Conservation (phyloP, 2,888 invertebrate genomes). For the Sacculina carcini region DNA sequence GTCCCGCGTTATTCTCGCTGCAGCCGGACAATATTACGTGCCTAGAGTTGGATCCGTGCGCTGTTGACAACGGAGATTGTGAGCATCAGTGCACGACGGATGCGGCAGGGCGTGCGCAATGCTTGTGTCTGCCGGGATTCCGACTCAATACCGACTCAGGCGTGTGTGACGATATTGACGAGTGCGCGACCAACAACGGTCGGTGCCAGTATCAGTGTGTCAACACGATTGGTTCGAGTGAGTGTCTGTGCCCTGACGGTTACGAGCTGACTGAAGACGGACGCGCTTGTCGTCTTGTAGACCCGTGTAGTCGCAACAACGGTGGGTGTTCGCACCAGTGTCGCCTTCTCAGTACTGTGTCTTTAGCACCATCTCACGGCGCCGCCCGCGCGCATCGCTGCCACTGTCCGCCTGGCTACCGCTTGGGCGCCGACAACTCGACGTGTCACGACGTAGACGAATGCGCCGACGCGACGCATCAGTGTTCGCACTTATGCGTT, state of each 20-base stretch:
- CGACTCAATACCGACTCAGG: slow-evolving; percentile 14
- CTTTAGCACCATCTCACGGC: too few species aligned
- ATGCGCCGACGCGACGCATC: slow-evolving; percentile 7
- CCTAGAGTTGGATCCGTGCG: slow-evolving; percentile 13
- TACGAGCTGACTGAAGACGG: slow-evolving; percentile 5
- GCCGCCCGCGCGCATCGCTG: slow-evolving; percentile 18
- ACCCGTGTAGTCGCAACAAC: slow-evolving; percentile 10
- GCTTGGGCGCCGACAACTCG: slow-evolving; percentile 16
- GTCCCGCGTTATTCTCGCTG: slow-evolving; percentile 16
- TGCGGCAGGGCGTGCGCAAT: slow-evolving; percentile 17
- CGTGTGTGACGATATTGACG: slow-evolving; percentile 17
- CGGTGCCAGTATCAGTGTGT: slow-evolving; percentile 12
- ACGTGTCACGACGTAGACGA: slow-evolving; percentile 10
- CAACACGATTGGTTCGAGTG: slow-evolving; percentile 17
- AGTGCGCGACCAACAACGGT: slow-evolving; percentile 13
- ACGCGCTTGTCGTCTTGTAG: slow-evolving; percentile 8
- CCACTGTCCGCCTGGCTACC: slow-evolving; percentile 26
- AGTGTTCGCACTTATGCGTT: slow-evolving; percentile 10
- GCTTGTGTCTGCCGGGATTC: slow-evolving; percentile 34
- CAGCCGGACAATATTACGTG: slow-evolving; percentile 8
- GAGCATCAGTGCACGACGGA: slow-evolving; percentile 7
- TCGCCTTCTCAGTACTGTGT: slow-evolving; percentile 9
- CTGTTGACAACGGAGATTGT: slow-evolving; percentile 5
- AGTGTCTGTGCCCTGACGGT: slow-evolving; percentile 10
- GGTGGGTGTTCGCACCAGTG: slow-evolving; percentile 10